A percentile compares a stretch with the other conserved stretches of the same genome.
Conservation (phyloP, 2,797 vertebrate genomes). For the Brachymystax lenok region DNA sequence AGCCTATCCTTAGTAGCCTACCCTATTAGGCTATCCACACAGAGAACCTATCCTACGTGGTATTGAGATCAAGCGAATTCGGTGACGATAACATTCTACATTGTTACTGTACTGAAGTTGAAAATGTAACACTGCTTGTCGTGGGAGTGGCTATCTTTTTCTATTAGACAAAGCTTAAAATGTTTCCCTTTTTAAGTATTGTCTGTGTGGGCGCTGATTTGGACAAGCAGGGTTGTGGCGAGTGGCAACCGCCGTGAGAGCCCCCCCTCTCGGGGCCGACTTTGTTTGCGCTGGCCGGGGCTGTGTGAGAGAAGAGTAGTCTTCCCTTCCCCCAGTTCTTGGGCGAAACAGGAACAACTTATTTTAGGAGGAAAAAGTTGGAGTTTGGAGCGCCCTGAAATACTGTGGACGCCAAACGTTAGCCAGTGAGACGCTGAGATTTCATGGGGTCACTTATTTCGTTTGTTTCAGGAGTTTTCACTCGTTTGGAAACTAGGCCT, state of each 20-base stretch:
- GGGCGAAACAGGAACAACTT: constrained; percentile 82
- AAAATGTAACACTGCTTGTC: constrained; percentile 47
- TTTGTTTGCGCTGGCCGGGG: constrained; percentile 80
- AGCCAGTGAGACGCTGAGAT: constrained; percentile 78
- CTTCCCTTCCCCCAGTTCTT: constrained; percentile 73
- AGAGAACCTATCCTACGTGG: neutral
- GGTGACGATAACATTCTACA: constrained; percentile 68
- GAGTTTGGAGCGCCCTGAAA: constrained; percentile 78
- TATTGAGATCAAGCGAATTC: constrained; percentile 50
- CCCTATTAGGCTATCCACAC: constrained; percentile 32
- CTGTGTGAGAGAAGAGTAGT: constrained; percentile 73
- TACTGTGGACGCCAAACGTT: constrained; percentile 77
- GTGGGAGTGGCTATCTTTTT: constrained; percentile 41
- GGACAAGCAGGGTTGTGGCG: constrained; percentile 69
- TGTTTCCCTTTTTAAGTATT: constrained; percentile 29
- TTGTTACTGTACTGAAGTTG: constrained; percentile 73
- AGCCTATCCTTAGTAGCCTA: constrained; percentile 36
- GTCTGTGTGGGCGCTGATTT: constrained; percentile 39
- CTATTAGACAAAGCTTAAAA: constrained; percentile 29
- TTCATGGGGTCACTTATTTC: constrained; percentile 54
- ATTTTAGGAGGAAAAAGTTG: constrained; percentile 76
- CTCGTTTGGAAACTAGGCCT: constrained; percentile 39
- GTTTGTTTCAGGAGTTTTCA: constrained; percentile 58
- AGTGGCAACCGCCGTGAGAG: constrained; percentile 68
- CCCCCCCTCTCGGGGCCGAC: constrained; percentile 79